Conservation (phyloP, 2,888 invertebrate species). For the Charanyca ferruginea region DNA sequence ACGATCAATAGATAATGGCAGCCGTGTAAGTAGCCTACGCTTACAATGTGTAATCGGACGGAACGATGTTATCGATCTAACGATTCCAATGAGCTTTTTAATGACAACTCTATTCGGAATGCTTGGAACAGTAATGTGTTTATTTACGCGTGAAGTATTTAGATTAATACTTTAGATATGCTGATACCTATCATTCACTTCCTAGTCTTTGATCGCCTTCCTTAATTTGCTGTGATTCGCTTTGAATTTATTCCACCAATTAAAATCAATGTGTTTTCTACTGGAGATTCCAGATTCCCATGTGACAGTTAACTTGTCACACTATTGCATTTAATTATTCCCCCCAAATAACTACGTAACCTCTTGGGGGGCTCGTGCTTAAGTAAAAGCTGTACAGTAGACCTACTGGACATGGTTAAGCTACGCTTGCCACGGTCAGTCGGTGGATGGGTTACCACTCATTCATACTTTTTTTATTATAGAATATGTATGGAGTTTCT, state of each 20-base stretch:
- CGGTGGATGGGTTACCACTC: no score
- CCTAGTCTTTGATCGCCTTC: slow-evolving; percentile 26
- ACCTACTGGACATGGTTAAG: no score
- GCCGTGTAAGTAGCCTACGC: slow-evolving; percentile 58
- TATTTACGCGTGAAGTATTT: slow-evolving; percentile 53
- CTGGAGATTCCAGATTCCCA: background rate
- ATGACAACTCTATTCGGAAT: slow-evolving; percentile 42
- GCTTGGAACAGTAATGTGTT: slow-evolving; percentile 40
- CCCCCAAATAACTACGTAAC: no score
- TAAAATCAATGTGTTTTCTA: slow-evolving; percentile 1
- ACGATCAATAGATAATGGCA: slow-evolving; percentile 53
- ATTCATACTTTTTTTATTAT: no score
- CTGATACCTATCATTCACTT: slow-evolving; percentile 14
- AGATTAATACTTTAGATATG: slow-evolving; percentile 46
- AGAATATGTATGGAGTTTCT: no score
- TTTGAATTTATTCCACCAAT: slow-evolving; percentile 20
- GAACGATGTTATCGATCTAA: slow-evolving; percentile 63
- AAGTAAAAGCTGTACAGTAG: no score
- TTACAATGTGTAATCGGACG: slow-evolving; percentile 56
- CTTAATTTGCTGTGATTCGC: slow-evolving; percentile 25
- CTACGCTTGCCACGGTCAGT: no score
- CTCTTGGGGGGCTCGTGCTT: no score
- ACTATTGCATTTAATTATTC: slow-evolving; percentile 8
- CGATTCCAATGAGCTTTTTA: slow-evolving; percentile 54
- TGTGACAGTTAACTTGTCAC: background rate